Conservation (phyloP, 1,140 invertebrate genomes). For the Pseudomyrmex concolor region DNA sequence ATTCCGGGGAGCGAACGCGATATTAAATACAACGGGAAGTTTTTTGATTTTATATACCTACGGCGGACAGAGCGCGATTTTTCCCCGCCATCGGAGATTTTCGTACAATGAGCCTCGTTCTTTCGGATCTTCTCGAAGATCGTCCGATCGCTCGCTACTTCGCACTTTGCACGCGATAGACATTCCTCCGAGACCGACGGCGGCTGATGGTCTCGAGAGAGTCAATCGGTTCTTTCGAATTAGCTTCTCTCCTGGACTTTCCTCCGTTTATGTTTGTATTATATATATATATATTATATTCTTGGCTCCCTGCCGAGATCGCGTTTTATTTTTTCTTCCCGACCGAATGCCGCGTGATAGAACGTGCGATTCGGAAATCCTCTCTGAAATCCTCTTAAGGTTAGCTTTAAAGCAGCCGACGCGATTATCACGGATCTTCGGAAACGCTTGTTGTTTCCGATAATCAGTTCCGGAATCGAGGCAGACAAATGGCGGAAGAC, state of each 20-base stretch:
- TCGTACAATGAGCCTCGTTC: neutral
- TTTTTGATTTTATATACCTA: too few species aligned
- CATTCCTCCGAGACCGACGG: conserved; percentile 31
- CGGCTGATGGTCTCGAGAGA: conserved; percentile 14
- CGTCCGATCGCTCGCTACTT: neutral
- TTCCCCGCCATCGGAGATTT: conserved; percentile 15
- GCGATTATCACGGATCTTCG: conserved; percentile 21
- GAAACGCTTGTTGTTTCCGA: conserved; percentile 11
- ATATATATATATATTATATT: too few species aligned
- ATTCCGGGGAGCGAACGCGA: neutral
- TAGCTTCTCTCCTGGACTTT: neutral
- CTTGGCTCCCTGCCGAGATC: neutral
- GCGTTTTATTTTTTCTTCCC: neutral
- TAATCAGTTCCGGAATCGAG: conserved; percentile 11
- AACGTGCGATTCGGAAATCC: neutral
- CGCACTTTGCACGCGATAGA: neutral
- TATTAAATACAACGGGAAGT: too few species aligned
- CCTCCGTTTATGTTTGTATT: neutral
- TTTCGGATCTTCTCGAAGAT: neutral
- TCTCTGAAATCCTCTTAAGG: neutral
- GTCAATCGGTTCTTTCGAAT: neutral
- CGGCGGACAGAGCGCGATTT: neutral
- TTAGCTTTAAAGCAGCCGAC: conserved; percentile 8
- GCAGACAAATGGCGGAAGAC: neutral
- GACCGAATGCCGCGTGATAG: neutral